These are phyloP conservation scores for Aselliscus stoliczkanus DNA, from an alignment of 2,797 vertebrate genomes.

Conservation along the genomic window DNA sequence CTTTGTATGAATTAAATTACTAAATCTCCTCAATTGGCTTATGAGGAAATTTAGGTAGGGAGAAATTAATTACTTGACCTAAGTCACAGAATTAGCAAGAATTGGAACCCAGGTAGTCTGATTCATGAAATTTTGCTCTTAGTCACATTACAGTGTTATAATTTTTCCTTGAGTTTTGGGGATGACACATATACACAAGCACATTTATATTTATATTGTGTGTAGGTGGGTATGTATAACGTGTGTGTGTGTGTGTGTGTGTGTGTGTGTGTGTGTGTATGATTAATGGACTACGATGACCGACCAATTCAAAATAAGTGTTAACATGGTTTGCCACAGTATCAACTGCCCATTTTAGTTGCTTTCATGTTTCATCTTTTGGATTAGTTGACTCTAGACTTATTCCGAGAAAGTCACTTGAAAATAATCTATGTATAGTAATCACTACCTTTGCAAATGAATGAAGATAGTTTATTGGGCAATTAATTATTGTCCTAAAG, in stretches of 20 bases:
- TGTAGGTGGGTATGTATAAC: background rate
- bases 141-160: background rate
- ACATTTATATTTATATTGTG: background rate
- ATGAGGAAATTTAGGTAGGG: background rate
- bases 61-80: background rate
- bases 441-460: background rate
- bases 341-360: background rate
- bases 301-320: background rate
- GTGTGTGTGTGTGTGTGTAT: background rate
- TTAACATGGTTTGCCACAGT: background rate
- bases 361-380: background rate
- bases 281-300: background rate
- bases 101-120: background rate
- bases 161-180: background rate
- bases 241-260: background rate
- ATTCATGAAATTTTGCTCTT: background rate
- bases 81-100: background rate
- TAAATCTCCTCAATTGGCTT: background rate
- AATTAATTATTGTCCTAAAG: background rate
- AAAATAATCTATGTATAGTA: background rate
- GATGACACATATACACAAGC: background rate
- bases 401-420: background rate
- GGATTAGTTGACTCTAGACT: background rate
- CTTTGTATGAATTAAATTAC: background rate
- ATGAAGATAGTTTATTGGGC: background rate